These are phyloP conservation scores for Chiloscyllium punctatum DNA, from an alignment of 2,797 vertebrate genomes.

Conservation along the genomic window DNA sequence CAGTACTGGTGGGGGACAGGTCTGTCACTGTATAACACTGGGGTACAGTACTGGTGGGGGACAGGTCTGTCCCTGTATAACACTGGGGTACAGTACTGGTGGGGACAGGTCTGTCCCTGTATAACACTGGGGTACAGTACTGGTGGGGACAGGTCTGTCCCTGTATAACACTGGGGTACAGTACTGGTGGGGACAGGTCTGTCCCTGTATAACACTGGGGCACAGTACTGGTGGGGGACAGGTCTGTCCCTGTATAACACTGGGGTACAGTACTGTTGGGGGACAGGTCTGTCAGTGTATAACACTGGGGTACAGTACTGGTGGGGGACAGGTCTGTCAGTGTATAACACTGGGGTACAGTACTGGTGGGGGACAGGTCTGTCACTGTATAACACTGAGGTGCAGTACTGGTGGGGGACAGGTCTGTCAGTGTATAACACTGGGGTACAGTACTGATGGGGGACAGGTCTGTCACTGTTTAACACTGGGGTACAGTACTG, in stretches of 20 bases:
- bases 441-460: neutral
- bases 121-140: neutral
- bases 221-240: neutral
- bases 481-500: neutral
- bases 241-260: neutral
- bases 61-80: neutral
- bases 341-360: neutral
- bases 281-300: neutral
- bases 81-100: neutral
- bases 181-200: neutral
- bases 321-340: neutral
- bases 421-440: neutral
- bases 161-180: neutral
- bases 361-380: neutral
- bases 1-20: neutral
- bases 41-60: too few species aligned
- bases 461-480: neutral
- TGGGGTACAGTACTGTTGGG: neutral
- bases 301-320: neutral
- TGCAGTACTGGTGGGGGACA: neutral
- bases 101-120: neutral
- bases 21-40: neutral
- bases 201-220: neutral
- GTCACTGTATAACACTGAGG: neutral
- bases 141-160: neutral